Conservation (phyloP, 2,113 vertebrate species). For the Casuarius casuarius region DNA sequence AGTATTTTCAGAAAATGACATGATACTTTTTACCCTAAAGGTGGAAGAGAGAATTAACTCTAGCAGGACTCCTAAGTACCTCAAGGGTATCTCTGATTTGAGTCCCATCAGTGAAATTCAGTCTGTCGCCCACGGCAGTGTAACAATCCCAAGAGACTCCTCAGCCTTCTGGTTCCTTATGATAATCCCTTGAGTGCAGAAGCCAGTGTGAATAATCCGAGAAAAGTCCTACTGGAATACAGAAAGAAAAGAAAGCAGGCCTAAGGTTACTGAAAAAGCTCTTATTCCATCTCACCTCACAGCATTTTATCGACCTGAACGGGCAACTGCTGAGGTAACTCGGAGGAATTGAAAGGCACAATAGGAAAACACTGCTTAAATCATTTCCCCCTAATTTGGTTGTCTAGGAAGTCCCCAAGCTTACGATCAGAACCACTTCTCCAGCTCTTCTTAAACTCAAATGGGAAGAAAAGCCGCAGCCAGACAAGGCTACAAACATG, state of each 20-base stretch:
- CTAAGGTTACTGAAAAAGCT: not conserved
- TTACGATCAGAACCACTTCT: not conserved
- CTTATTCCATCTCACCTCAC: not conserved
- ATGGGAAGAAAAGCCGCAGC: not conserved
- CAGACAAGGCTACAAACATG: not conserved
- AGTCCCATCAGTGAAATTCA: slow-evolving; percentile 49
- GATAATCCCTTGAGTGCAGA: slow-evolving; percentile 7
- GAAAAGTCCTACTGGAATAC: slow-evolving; percentile 18
- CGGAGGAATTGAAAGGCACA: not conserved
- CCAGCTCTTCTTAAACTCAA: not conserved
- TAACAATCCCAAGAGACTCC: slow-evolving; percentile 10
- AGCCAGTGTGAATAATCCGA: slow-evolving; percentile 1
- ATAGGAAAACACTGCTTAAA: not conserved
- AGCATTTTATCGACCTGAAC: not conserved
- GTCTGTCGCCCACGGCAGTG: not conserved
- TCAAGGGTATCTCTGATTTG: slow-evolving; percentile 48
- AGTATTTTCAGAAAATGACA: not conserved
- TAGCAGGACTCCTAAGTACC: slow-evolving; percentile 23
- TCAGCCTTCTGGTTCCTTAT: slow-evolving; percentile 33
- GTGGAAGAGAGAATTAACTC: not conserved
- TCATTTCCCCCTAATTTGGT: not conserved
- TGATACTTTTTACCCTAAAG: not conserved
- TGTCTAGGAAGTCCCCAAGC: not conserved
- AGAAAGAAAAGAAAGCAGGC: slow-evolving; percentile 31
- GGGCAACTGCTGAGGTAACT: not conserved